Evolutionary conservation across 1,140 invertebrate genomes (phyloP).

Genomic region (Camponotus vicinus): DNA sequence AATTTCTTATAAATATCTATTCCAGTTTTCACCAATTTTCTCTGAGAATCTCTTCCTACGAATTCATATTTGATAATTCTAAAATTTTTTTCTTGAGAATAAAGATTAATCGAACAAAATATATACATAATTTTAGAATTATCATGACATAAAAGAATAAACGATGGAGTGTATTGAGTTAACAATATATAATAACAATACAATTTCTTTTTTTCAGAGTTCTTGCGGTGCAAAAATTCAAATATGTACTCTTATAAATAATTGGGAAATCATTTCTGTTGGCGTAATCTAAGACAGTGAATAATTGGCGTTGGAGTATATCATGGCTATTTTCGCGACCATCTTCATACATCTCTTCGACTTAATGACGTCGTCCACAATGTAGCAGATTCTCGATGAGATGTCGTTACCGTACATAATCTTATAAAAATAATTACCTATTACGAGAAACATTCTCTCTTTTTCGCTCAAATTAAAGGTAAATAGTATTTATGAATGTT

Average conservation of each 20-base stretch:
- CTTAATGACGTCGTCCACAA: slow-evolving; percentile 96
- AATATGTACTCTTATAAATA: slow-evolving; percentile 91
- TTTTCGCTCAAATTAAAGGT: slow-evolving; percentile 96
- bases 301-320: slow-evolving; percentile 94
- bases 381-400: slow-evolving; percentile 93
- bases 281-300: slow-evolving; percentile 99
- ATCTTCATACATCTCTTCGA: slow-evolving; percentile 92
- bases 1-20: neutral
- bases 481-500: neutral
- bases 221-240: slow-evolving; percentile 97
- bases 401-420: slow-evolving; percentile 92
- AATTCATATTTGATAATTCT: neutral
- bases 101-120: neutral
- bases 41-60: neutral
- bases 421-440: slow-evolving; percentile 98
- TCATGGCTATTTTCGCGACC: slow-evolving; percentile 95
- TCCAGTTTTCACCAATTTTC: neutral
- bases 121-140: no score
- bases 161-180: neutral
- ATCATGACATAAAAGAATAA: neutral
- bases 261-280: slow-evolving; percentile 97
- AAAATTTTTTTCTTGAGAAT: slow-evolving; percentile 26
- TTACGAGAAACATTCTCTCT: slow-evolving; percentile 98
- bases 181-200: neutral
- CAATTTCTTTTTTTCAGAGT: slow-evolving; percentile 88